These are phyloP conservation scores for Syngnathus rostellatus DNA, from an alignment of 2,797 vertebrate genomes.

Conservation along the genomic window DNA sequence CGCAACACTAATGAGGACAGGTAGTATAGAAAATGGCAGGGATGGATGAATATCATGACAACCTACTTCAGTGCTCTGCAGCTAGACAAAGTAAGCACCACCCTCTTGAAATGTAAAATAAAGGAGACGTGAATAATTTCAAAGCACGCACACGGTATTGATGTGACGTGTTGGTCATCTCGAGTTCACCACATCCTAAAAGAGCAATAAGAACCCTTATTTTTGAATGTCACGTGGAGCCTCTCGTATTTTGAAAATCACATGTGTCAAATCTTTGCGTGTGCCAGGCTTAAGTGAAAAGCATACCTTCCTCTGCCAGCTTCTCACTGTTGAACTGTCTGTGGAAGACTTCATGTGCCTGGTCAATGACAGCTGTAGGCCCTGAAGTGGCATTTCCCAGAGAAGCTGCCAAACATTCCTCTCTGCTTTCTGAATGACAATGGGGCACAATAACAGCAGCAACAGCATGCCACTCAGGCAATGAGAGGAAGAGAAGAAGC, in stretches of 20 bases:
- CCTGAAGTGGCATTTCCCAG: slow-evolving; percentile 81
- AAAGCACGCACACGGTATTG: too few species aligned
- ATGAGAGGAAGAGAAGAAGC: slow-evolving; percentile 55
- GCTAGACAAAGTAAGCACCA: too few species aligned
- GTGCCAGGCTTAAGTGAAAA: slow-evolving; percentile 70
- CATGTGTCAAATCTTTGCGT: slow-evolving; percentile 40
- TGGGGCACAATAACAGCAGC: slow-evolving; percentile 61
- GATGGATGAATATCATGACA: too few species aligned
- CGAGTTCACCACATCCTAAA: too few species aligned
- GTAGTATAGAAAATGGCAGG: too few species aligned
- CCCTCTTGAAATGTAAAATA: too few species aligned
- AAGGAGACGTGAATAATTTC: too few species aligned
- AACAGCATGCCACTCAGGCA: slow-evolving; percentile 52
- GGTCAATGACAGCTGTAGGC: slow-evolving; percentile 76
- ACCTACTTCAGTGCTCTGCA: too few species aligned
- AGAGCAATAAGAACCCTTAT: background rate
- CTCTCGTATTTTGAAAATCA: background rate
- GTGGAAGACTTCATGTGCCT: slow-evolving; percentile 75
- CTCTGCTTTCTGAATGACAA: slow-evolving; percentile 70
- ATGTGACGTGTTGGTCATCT: too few species aligned
- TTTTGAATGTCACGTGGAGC: background rate
- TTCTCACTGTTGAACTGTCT: slow-evolving; percentile 75
- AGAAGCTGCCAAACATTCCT: slow-evolving; percentile 78
- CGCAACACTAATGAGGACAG: too few species aligned
- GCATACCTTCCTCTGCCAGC: slow-evolving; percentile 73